phyloP scores from a whole-genome alignment of 2,888 invertebrate species.

The Leistus spinibarbis region DNA sequence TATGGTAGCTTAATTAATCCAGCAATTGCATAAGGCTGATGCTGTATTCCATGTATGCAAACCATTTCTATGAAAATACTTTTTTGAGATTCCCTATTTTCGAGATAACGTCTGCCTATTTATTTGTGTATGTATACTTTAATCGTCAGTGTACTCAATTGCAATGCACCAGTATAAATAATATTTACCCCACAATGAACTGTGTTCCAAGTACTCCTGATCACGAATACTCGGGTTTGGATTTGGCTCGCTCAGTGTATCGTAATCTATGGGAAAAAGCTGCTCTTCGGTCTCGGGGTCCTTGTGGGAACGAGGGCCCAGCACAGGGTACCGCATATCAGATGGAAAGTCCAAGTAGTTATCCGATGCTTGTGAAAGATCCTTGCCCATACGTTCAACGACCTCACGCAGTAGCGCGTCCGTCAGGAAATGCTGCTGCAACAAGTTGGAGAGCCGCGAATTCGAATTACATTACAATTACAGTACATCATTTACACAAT shows the following conservation, averaged over 20 bases:
- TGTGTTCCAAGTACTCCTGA: conserved; percentile 87
- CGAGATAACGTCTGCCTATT: no score
- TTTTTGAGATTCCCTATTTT: no score
- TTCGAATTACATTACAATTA: no score
- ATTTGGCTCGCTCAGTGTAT: conserved; percentile 70
- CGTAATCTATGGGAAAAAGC: conserved; percentile 69
- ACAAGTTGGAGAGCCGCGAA: neutral
- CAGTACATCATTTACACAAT: no score
- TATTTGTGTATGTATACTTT: no score
- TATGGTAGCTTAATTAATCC: no score
- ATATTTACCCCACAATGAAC: conserved; percentile 59
- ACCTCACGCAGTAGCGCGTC: conserved; percentile 77
- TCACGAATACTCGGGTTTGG: conserved; percentile 82
- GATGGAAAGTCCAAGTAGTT: conserved; percentile 69
- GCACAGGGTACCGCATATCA: conserved; percentile 49
- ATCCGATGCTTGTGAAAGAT: conserved; percentile 70
- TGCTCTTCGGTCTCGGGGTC: conserved; percentile 65
- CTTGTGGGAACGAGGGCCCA: conserved; percentile 52
- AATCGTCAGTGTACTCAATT: no score
- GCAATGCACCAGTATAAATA: neutral
- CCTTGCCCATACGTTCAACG: conserved; percentile 78
- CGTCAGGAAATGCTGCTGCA: conserved; percentile 68
- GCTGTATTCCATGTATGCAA: no score
- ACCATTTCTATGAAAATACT: no score
- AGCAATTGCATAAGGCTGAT: no score